Conservation (phyloP, 2,797 vertebrate genomes). For the Danionella dracula region DNA sequence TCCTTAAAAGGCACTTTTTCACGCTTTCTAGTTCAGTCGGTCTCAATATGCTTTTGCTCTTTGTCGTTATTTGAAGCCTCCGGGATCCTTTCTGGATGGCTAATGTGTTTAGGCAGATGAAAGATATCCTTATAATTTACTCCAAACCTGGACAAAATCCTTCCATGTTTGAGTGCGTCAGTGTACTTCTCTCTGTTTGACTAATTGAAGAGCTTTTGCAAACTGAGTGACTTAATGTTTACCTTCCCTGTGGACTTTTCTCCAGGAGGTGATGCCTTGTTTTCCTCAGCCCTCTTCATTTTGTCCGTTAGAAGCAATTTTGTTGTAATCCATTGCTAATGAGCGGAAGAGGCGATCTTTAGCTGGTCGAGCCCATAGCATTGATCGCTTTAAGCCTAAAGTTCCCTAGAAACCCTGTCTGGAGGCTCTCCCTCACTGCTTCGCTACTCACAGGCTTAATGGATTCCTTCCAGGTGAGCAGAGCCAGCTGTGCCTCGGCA, state of each 20-base stretch:
- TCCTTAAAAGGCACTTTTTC: neutral
- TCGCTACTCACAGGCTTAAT: conserved; percentile 31
- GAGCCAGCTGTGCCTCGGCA: conserved; percentile 26
- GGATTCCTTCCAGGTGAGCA: conserved; percentile 39
- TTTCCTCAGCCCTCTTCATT: neutral
- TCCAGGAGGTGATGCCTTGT: neutral
- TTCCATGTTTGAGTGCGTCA: neutral
- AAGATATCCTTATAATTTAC: neutral
- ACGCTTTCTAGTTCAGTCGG: neutral
- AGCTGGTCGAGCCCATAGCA: neutral
- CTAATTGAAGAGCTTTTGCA: neutral
- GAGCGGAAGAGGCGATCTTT: neutral
- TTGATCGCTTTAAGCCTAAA: conserved; percentile 11
- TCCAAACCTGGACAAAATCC: neutral
- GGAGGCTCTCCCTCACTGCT: neutral
- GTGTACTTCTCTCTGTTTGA: neutral
- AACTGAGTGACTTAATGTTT: neutral
- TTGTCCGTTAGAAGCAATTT: neutral
- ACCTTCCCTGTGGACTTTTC: neutral
- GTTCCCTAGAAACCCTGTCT: neutral
- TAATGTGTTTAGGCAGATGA: neutral
- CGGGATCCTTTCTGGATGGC: neutral
- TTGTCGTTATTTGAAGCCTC: neutral
- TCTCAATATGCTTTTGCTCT: neutral
- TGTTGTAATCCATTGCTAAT: neutral